phyloP scores from a whole-genome alignment of 2,888 invertebrate species.

The Hirtodrosophila trivittata region DNA sequence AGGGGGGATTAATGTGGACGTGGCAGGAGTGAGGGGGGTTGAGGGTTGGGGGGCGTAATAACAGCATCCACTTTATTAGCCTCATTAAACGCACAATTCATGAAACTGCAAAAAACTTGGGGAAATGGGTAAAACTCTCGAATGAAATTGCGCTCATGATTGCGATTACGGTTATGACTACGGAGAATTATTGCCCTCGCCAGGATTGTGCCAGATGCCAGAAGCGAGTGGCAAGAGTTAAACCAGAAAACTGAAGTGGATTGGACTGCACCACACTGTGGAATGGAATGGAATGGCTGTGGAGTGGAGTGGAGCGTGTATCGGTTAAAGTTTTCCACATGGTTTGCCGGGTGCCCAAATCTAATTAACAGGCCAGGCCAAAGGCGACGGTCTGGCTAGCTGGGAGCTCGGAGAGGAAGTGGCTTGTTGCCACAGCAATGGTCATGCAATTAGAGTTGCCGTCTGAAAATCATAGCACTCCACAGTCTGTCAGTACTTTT shows the following conservation, averaged over 20 bases:
- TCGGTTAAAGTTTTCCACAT: slow-evolving; percentile 47
- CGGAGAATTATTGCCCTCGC: slow-evolving; percentile 38
- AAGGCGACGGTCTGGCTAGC: not conserved
- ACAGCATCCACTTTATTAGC: slow-evolving; percentile 59
- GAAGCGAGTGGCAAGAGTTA: not conserved
- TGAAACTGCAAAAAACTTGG: slow-evolving; percentile 37
- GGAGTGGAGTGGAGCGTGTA: not conserved
- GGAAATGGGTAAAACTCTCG: slow-evolving; percentile 45
- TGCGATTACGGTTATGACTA: slow-evolving; percentile 73
- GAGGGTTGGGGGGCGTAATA: no score
- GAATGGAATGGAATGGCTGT: no score
- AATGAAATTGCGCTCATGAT: slow-evolving; percentile 76
- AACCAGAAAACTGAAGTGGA: no score
- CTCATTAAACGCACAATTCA: slow-evolving; percentile 63
- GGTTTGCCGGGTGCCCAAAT: slow-evolving; percentile 57
- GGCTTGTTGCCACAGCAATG: slow-evolving; percentile 31
- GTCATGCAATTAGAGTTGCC: slow-evolving; percentile 39
- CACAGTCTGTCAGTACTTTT: no score
- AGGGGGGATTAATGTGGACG: slow-evolving; percentile 1
- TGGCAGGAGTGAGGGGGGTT: not conserved
- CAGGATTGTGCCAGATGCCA: slow-evolving; percentile 21
- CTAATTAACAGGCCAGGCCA: slow-evolving; percentile 55
- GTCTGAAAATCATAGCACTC: slow-evolving; percentile 25
- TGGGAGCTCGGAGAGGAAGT: not conserved
- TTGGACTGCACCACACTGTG: no score